Evolutionary conservation across 2,888 invertebrate genomes (phyloP), one percentile per base, ranked within the genome.

Genomic region (Tetragnatha montana): DNA sequence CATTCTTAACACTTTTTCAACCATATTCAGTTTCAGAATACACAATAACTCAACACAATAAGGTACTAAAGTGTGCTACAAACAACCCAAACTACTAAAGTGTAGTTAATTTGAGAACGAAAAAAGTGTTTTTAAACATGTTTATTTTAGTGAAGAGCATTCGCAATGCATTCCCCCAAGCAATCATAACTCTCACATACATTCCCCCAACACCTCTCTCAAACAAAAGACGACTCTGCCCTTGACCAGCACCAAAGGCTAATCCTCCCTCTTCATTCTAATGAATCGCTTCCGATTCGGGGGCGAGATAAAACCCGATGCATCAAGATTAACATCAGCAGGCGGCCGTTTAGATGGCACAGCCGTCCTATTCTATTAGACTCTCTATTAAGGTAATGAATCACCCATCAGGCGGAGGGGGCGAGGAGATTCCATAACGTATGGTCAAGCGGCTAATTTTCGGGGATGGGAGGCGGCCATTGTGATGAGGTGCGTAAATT

Each of bases 321-420:
- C 12, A 60, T 60, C 60, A 60, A 60, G 60, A 60, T 60, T 60
- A 60, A 17, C 12, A 60, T 60, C 60, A 60, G 12, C 60, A 60
- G 14, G 60, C 60, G 17, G 60, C 35, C 60, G 60, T 60, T 60
- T 60, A 60, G 17, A 60, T 60, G 14, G 60, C 60, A 60, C 60
- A 1, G 14, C 60, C 60, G 17, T 60, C 60, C 60, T 60, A 60
- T 78, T 78, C 78, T 78, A 78, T 78, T 78, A 78, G 78, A 17
- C 60, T 60, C 60, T 78, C 78, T 78, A 78, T 78, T 78, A 78
- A 51, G 21, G 78, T 78, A 78, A 78, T 78, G 78, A 78, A 78
- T 78, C 78, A 78, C 60, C 78, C 78, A 21, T 78, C 78, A 78
- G 21, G 21, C 22, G 60, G 22, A 21, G 21, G 51, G n/a, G 60